These are phyloP conservation scores for Vollenhovia emeryi DNA, from an alignment of 1,140 invertebrate genomes.

Conservation along the genomic window DNA sequence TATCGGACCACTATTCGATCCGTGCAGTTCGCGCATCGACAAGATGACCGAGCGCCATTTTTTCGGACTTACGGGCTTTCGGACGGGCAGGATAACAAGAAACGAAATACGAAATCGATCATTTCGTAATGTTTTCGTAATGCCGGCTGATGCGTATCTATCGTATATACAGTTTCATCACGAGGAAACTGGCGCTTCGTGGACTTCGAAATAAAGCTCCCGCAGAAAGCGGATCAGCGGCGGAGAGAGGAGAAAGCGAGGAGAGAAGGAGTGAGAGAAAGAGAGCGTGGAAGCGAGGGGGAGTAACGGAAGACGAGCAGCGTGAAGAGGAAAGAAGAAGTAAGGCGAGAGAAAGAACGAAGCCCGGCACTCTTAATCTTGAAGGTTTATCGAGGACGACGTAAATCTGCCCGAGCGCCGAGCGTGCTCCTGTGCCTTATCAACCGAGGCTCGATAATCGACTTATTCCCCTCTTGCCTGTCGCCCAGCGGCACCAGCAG, in stretches of 20 bases:
- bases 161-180: slow-evolving; percentile 68
- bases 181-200: slow-evolving; percentile 50
- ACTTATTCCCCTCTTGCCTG: slow-evolving; percentile 63
- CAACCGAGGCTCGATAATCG: slow-evolving; percentile 74
- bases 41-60: slow-evolving; percentile 49
- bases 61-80: neutral
- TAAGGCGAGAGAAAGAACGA: slow-evolving; percentile 46
- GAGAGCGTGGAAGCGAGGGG: neutral
- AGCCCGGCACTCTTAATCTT: slow-evolving; percentile 76
- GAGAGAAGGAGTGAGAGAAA: neutral
- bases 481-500: slow-evolving; percentile 11
- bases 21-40: slow-evolving; percentile 14
- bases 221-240: slow-evolving; percentile 30
- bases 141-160: slow-evolving; percentile 67
- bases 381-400: slow-evolving; percentile 80
- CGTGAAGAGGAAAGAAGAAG: slow-evolving; percentile 5
- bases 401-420: slow-evolving; percentile 79
- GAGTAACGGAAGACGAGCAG: neutral
- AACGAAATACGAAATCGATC: slow-evolving; percentile 63
- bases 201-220: slow-evolving; percentile 71
- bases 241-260: neutral
- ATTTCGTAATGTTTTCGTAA: slow-evolving; percentile 72
- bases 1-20: neutral
- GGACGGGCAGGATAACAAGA: neutral
- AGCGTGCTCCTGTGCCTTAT: slow-evolving; percentile 72